Percentiles rank a stretch among this genome's conserved stretches.
These are phyloP conservation scores for Mimachlamys varia DNA, from an alignment of 2,888 invertebrate species.

Conservation along the genomic window DNA sequence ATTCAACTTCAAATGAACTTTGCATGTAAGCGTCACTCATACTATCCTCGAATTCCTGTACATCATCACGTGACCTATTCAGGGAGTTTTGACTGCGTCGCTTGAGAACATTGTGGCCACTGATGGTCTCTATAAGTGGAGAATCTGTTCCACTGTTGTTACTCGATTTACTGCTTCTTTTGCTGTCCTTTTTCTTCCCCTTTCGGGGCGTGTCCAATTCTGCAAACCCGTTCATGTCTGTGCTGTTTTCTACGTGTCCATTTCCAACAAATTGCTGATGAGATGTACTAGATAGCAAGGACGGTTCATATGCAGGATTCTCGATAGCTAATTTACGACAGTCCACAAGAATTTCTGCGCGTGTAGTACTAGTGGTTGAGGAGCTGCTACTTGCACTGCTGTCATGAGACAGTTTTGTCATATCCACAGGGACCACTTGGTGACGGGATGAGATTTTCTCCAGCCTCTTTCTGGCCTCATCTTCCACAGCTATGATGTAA, in stretches of 20 bases:
- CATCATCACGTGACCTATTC: conserved; percentile 59
- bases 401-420: conserved; percentile 87
- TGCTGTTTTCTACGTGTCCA: conserved; percentile 61
- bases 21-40: conserved; percentile 62
- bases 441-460: conserved; percentile 95
- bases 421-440: conserved; percentile 95
- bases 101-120: conserved; percentile 45
- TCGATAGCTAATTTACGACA: conserved; percentile 42
- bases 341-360: conserved; percentile 36
- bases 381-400: conserved; percentile 47
- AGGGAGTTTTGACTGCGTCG: conserved; percentile 66
- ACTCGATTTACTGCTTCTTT: conserved; percentile 56
- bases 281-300: conserved; percentile 60
- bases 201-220: conserved; percentile 62
- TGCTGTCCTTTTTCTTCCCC: conserved; percentile 62
- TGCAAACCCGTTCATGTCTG: conserved; percentile 64
- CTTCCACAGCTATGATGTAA: conserved; percentile 98
- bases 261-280: conserved; percentile 56
- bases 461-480: conserved; percentile 94
- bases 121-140: conserved; percentile 63
- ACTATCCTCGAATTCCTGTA: conserved; percentile 60
- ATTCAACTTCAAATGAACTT: conserved; percentile 63
- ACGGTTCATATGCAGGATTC: conserved; percentile 59
- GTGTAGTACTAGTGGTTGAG: conserved; percentile 45
- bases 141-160: conserved; percentile 61